A percentile compares a stretch with the other conserved stretches of the same genome.
Conservation (phyloP, 2,113 vertebrate species). For the Scalopus aquaticus region DNA sequence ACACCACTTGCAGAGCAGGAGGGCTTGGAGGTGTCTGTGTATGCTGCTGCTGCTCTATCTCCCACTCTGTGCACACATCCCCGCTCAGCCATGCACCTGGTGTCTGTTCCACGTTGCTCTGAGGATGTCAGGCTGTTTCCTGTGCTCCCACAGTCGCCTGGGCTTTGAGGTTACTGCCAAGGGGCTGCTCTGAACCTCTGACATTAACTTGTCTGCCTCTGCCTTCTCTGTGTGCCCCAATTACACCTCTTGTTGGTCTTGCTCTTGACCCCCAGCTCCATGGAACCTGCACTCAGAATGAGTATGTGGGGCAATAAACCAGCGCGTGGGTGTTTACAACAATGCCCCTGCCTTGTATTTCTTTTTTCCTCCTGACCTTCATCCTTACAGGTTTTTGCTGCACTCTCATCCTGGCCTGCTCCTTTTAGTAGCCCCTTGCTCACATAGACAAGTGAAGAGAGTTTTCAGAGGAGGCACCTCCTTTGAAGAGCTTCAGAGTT, state of each 20-base stretch:
- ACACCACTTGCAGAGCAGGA: neutral
- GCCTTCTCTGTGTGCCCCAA: rapidly evolving
- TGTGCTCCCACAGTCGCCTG: no score
- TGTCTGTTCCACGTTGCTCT: rapidly evolving
- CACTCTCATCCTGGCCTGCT: neutral
- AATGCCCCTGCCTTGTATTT: rapidly evolving
- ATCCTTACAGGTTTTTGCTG: neutral
- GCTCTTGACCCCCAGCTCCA: no score
- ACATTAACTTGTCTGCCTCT: rapidly evolving
- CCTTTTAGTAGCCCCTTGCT: neutral
- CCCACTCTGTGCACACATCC: neutral
- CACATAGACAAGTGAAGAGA: neutral
- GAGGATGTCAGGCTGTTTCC: no score
- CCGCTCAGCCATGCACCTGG: neutral
- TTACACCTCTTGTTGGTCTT: neutral
- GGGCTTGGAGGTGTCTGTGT: rapidly evolving
- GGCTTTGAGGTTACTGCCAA: rapidly evolving
- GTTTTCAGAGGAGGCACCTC: neutral
- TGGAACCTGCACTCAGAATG: neutral
- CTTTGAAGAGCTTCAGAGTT: neutral
- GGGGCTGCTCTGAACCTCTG: rapidly evolving
- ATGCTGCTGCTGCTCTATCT: neutral
- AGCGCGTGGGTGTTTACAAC: neutral
- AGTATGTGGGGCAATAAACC: no score
- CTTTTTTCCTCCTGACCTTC: neutral